These are phyloP conservation scores for Parelbella ahira DNA, from an alignment of 2,888 invertebrate genomes.

Conservation along the genomic window DNA sequence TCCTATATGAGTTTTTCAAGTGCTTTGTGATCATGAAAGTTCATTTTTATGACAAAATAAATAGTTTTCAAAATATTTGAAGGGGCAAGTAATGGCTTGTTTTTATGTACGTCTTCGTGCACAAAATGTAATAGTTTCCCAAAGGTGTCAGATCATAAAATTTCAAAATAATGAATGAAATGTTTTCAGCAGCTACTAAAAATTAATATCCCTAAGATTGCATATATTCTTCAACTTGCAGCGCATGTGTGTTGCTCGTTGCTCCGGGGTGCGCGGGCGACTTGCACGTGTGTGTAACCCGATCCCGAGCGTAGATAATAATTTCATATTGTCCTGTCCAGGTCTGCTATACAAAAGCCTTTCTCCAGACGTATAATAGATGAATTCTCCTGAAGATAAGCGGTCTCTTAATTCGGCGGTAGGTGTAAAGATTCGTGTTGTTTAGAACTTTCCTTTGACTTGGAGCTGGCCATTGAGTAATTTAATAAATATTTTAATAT, in stretches of 20 bases:
- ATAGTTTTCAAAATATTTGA: no score
- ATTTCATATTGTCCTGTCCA: conserved; percentile 49
- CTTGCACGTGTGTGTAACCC: conserved; percentile 53
- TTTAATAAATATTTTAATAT: not conserved
- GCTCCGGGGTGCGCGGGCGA: conserved; percentile 32
- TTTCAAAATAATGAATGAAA: no score
- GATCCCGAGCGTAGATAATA: conserved; percentile 52
- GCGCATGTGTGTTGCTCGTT: conserved; percentile 8
- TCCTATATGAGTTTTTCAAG: no score
- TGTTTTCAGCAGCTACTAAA: no score
- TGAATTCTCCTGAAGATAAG: conserved; percentile 30
- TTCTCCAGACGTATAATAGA: conserved; percentile 36
- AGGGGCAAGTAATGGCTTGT: no score
- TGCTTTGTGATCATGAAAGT: no score
- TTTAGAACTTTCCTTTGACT: conserved; percentile 8
- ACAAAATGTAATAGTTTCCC: no score
- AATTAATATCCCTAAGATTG: conserved; percentile 6
- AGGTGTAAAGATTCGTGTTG: conserved; percentile 27
- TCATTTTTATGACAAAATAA: no score
- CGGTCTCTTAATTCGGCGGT: conserved; percentile 27
- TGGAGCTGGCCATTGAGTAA: conserved; percentile 2
- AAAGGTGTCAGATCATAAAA: no score
- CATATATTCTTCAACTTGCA: not conserved
- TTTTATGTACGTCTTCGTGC: no score
- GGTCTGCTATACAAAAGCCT: conserved; percentile 26